Conservation (phyloP, 2,797 vertebrate species). For the Anguilla marmorata region DNA sequence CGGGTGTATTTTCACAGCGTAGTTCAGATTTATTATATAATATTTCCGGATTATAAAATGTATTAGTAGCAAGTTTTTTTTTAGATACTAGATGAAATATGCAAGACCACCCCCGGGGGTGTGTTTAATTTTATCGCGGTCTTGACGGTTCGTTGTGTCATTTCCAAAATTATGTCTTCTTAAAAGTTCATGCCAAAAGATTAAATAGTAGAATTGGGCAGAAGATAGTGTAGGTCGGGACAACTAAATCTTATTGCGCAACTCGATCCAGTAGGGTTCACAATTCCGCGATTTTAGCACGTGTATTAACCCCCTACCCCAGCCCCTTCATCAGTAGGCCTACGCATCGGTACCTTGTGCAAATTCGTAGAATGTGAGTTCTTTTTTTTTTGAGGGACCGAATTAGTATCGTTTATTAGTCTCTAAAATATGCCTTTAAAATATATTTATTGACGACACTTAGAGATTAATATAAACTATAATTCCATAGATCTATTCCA, state of each 20-base stretch:
- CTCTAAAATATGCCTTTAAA: too few relatives aligned
- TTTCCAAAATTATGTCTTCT: slow-evolving; percentile 62
- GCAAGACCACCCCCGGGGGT: slow-evolving; percentile 30
- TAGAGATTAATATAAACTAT: not conserved
- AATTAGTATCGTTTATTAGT: too few relatives aligned
- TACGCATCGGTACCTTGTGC: not conserved
- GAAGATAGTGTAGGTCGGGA: not conserved
- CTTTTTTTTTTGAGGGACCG: too few relatives aligned
- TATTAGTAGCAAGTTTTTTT: not conserved
- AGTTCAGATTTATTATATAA: fast-evolving
- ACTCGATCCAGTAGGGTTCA: not conserved
- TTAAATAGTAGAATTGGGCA: slow-evolving; percentile 35
- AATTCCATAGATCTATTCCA: not conserved
- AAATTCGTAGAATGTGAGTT: too few relatives aligned
- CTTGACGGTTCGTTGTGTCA: slow-evolving; percentile 60
- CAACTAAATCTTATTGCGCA: not conserved
- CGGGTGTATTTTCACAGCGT: slow-evolving; percentile 16
- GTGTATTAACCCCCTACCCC: not conserved
- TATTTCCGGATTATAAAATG: not conserved
- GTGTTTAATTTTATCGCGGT: slow-evolving; percentile 38
- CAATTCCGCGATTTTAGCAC: not conserved
- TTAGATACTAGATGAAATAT: fast-evolving
- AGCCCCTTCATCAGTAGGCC: not conserved
- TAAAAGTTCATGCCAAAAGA: slow-evolving; percentile 49
- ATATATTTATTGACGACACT: not conserved